These are phyloP conservation scores for Brachylomia viminalis DNA, from an alignment of 2,888 invertebrate genomes.

Conservation along the genomic window DNA sequence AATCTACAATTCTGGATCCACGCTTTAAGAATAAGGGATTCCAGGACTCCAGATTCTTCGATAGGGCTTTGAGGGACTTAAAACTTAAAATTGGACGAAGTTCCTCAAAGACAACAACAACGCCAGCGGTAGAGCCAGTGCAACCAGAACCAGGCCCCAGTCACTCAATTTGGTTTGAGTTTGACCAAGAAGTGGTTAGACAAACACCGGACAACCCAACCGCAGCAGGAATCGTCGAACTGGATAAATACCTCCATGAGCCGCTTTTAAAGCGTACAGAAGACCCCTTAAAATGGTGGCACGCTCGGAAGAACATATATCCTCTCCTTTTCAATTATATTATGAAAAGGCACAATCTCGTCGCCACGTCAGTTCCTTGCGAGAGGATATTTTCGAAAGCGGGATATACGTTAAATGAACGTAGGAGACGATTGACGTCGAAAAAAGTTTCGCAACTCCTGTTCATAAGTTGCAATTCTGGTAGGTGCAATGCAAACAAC, in stretches of 20 bases:
- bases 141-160: conserved; percentile 14
- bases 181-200: conserved; percentile 16
- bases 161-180: conserved; percentile 19
- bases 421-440: background rate
- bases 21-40: conserved; percentile 23
- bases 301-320: conserved; percentile 11
- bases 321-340: background rate
- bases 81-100: conserved; percentile 24
- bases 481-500: no score
- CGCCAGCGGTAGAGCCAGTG: conserved; percentile 6
- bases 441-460: conserved; percentile 15
- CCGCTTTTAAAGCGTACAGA: conserved; percentile 15
- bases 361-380: conserved; percentile 4
- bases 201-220: conserved; percentile 21
- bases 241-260: conserved; percentile 1
- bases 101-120: conserved; percentile 8
- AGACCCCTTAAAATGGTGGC: conserved; percentile 22
- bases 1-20: conserved; percentile 20
- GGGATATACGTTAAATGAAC: conserved; percentile 8
- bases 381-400: conserved; percentile 17
- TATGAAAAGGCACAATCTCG: conserved; percentile 21
- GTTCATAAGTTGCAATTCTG: conserved; percentile 14
- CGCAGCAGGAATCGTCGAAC: conserved; percentile 3
- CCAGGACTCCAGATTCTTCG: background rate
- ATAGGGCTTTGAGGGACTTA: conserved; percentile 2